Conservation (phyloP, 2,113 vertebrate species). For the Engraulis encrasicolus region DNA sequence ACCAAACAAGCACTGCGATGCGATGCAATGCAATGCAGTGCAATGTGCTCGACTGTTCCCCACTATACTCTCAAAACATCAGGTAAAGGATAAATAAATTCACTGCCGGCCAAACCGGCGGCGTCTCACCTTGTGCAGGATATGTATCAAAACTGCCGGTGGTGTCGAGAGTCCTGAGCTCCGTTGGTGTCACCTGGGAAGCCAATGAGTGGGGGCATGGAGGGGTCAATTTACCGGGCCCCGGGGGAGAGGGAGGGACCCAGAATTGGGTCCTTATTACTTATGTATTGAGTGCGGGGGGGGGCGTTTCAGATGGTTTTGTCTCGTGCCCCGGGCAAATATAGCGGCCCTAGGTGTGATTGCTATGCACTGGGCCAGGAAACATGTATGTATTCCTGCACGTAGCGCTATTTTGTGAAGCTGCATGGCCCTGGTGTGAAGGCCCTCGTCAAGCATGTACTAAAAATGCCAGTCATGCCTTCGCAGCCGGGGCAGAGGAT, state of each 20-base stretch:
- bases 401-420: background rate
- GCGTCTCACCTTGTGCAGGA: background rate
- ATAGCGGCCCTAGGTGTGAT: too few species aligned
- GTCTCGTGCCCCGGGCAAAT: too few species aligned
- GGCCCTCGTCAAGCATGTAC: background rate
- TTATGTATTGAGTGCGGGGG: too few species aligned
- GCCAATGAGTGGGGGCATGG: too few species aligned
- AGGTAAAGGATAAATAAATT: background rate
- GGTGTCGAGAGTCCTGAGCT: background rate
- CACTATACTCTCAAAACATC: background rate
- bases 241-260: too few species aligned
- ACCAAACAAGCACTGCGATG: too few species aligned
- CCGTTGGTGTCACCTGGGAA: too few species aligned
- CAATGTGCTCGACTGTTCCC: background rate
- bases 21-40: too few species aligned
- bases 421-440: background rate
- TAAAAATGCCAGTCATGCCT: background rate
- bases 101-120: background rate
- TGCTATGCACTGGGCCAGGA: background rate
- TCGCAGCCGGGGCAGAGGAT: too few species aligned
- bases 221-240: too few species aligned
- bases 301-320: too few species aligned
- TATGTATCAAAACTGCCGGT: background rate
- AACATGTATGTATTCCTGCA: background rate
- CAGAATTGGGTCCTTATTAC: too few species aligned